A percentile compares a stretch with the other conserved stretches of the same genome.
Evolutionary conservation across 23 tunicate genomes (phyloP).

Genomic region (Trididemnum miniatum): DNA sequence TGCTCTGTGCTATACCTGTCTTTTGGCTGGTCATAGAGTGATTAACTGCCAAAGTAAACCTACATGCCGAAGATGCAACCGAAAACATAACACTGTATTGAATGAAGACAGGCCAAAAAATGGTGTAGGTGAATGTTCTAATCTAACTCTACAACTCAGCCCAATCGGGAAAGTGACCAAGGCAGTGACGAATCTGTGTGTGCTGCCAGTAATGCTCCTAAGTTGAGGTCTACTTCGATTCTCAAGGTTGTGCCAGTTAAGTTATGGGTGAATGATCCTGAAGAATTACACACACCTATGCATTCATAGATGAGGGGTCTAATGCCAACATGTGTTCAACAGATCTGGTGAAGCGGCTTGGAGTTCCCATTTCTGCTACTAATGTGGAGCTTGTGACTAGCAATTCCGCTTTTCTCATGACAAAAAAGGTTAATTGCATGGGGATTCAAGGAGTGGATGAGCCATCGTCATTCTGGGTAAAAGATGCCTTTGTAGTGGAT

Average conservation of each 20-base stretch:
- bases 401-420: neutral
- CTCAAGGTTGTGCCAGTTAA: neutral
- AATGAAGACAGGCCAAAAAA: too few relatives aligned
- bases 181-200: too few relatives aligned
- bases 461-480: neutral
- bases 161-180: too few relatives aligned
- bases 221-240: too few relatives aligned
- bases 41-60: too few relatives aligned
- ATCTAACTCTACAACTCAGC: too few relatives aligned
- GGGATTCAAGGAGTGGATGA: neutral
- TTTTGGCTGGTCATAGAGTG: too few relatives aligned
- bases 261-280: neutral
- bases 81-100: too few relatives aligned
- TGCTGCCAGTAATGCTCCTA: too few relatives aligned
- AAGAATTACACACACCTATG: neutral
- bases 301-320: neutral
- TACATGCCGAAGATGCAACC: too few relatives aligned
- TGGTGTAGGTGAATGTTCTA: too few relatives aligned
- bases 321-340: neutral
- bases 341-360: neutral
- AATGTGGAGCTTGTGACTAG: neutral
- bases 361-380: neutral
- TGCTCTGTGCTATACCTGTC: too few relatives aligned
- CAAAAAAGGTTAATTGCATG: neutral
- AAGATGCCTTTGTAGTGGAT: neutral